Evolutionary conservation across 92 coral and sea anemone species (phyloP), one percentile per base, ranked within the genome.

Genomic region (Bergia puertoricense): DNA sequence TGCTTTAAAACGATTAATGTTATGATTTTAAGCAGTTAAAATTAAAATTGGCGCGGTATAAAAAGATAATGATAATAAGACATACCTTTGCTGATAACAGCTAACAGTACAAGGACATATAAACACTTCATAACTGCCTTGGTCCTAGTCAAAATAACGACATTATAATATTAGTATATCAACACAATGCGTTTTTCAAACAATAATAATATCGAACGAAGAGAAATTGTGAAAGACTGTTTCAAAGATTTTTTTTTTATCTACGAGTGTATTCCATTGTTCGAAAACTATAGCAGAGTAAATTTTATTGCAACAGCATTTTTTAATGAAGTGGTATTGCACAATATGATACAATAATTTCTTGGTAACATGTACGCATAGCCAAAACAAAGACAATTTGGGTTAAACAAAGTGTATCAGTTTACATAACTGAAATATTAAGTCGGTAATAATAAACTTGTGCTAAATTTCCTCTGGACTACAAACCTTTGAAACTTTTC

Each of bases 91-190:
- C 85, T 56, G 2, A 80, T 39, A 1, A 80, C 72, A 54, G 72
- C 85, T 4, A 80, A 43, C n/a, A 80, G 72, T 57, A 56, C 22
- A n/a, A 80, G 0, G 20, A 80, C 57, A 39, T 5, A 56, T 80
- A 67, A 80, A 56, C 39, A 80, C 85, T 80, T 80, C 85, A 80
- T 80, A 40, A 10, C 38, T 80, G 48, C 71, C 68, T 37, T 40
- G 85, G 2, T 56, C 44, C 72, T 56, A 18, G 23, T 56, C 85
- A 80, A 80, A 80, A 80, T 56, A 56, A 57, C 20, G 50, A 80
- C 5, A 37, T 13, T 80, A 56, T 56, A 23, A 80, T 22, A 38
- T 56, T 57, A 62, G 69, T 16, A 36, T n/a, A 20, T 77, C 37
- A 77, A 43, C n/a, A n/a, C 23, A 41, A 7, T 48, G 14, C 30